phyloP scores from a whole-genome alignment of 2,113 vertebrate genomes.

The Notarius quadriscutis region DNA sequence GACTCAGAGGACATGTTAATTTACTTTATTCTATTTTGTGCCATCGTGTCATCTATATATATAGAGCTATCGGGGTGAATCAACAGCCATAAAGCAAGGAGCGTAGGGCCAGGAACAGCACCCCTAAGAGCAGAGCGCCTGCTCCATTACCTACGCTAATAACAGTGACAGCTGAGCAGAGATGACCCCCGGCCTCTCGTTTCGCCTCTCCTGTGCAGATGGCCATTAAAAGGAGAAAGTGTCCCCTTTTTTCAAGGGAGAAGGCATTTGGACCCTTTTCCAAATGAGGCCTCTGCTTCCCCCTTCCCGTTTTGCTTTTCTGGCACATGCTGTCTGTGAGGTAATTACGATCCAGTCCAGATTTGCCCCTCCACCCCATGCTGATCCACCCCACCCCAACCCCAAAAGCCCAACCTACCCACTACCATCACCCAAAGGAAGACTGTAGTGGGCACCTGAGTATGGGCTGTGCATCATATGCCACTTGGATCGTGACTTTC shows the following conservation, averaged over 20 bases:
- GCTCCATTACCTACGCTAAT: constrained; percentile 99
- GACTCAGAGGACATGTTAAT: constrained; percentile 58
- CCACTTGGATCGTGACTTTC: constrained; percentile 7
- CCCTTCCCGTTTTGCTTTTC: constrained; percentile 56
- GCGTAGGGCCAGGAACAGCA: constrained; percentile 93
- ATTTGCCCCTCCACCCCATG: constrained; percentile 51
- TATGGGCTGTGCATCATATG: constrained; percentile 16
- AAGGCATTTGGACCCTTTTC: constrained; percentile 80
- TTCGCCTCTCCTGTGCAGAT: constrained; percentile 99
- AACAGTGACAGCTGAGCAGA: constrained; percentile 98
- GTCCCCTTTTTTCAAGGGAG: constrained; percentile 87
- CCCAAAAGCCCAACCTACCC: too few species aligned
- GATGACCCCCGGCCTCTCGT: constrained; percentile 92
- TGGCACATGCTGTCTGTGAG: constrained; percentile 65
- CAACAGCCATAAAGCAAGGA: constrained; percentile 72
- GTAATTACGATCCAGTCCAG: constrained; percentile 65
- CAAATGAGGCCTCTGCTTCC: constrained; percentile 69
- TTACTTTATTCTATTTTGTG: constrained; percentile 69
- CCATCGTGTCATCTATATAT: constrained; percentile 89
- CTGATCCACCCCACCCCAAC: too few species aligned
- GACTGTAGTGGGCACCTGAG: constrained; percentile 22
- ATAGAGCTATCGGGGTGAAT: constrained; percentile 95
- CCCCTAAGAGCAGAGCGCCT: constrained; percentile 91
- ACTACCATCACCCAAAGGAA: constrained; percentile 21
- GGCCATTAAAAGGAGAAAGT: constrained; percentile 98